Percentiles rank a stretch among this genome's conserved stretches.
These are phyloP conservation scores for Ictalurus punctatus DNA, from an alignment of 2,113 vertebrate genomes.

Conservation along the genomic window DNA sequence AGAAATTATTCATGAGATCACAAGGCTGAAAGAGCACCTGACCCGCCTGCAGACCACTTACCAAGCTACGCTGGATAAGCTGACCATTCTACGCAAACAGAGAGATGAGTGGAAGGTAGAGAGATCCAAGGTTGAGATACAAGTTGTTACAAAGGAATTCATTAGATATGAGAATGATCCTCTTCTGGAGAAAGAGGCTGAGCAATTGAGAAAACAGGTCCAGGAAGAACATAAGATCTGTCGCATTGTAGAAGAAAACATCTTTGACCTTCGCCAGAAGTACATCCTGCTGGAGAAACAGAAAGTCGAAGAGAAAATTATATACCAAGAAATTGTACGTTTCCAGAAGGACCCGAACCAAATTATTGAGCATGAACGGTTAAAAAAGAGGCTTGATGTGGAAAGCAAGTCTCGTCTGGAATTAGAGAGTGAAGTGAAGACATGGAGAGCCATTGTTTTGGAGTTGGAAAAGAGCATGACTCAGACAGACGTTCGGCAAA, in stretches of 20 bases:
- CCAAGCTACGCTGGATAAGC: constrained; percentile 76
- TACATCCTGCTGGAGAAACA: constrained; percentile 85
- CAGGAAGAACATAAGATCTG: constrained; percentile 80
- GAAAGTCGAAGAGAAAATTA: constrained; percentile 86
- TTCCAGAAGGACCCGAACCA: constrained; percentile 87
- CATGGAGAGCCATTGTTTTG: constrained; percentile 73
- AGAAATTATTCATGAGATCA: constrained; percentile 85
- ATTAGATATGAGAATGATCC: constrained; percentile 90
- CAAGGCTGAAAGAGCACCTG: constrained; percentile 83
- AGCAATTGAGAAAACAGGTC: constrained; percentile 80
- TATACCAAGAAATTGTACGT: constrained; percentile 82
- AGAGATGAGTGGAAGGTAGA: constrained; percentile 84
- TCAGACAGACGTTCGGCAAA: constrained; percentile 82
- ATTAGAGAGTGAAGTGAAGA: constrained; percentile 83
- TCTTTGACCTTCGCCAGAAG: constrained; percentile 87
- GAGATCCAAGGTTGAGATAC: constrained; percentile 87
- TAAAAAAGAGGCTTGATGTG: constrained; percentile 81
- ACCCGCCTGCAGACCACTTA: constrained; percentile 78
- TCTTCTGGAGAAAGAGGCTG: constrained; percentile 86
- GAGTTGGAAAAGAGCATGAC: constrained; percentile 80
- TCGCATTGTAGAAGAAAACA: constrained; percentile 77
- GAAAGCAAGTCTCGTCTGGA: constrained; percentile 78
- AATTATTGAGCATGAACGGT: constrained; percentile 78
- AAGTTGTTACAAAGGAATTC: constrained; percentile 84
- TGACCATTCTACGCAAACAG: constrained; percentile 80